Percentiles rank a stretch among this genome's conserved stretches.
Evolutionary conservation across 1,140 invertebrate genomes (phyloP).

Genomic region (Calosoma granatense): DNA sequence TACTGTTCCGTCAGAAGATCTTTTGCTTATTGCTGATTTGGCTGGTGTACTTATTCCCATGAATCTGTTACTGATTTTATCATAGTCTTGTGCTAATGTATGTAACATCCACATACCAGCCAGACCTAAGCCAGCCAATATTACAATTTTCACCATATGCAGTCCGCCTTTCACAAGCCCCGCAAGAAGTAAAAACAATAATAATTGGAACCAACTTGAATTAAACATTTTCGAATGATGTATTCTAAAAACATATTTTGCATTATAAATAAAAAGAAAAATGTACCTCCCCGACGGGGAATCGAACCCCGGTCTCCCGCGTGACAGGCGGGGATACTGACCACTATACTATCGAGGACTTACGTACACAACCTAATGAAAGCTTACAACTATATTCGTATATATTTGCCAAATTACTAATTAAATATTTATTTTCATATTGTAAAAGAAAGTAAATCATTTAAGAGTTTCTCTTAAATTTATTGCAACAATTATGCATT

Average conservation of each 20-base stretch:
- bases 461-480: neutral
- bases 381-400: no score
- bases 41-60: neutral
- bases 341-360: conserved; percentile 19
- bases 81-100: conserved; percentile 25
- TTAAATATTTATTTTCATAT: no score
- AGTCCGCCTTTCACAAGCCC: neutral
- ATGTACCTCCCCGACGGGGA: conserved; percentile 21
- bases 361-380: no score
- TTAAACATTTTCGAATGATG: neutral
- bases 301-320: conserved; percentile 25
- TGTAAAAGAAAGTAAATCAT: neutral
- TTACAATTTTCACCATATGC: conserved; percentile 21
- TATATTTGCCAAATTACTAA: no score
- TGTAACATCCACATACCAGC: conserved; percentile 28
- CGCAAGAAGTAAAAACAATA: neutral
- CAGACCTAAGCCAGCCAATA: conserved; percentile 23
- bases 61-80: conserved; percentile 15
- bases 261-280: conserved; percentile 14
- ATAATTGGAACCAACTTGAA: neutral
- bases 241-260: neutral
- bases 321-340: conserved; percentile 23
- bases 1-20: neutral
- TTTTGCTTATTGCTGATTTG: neutral
- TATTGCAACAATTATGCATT: neutral